Conservation (phyloP, 1,140 invertebrate genomes). For the Cecropterus lyciades region DNA sequence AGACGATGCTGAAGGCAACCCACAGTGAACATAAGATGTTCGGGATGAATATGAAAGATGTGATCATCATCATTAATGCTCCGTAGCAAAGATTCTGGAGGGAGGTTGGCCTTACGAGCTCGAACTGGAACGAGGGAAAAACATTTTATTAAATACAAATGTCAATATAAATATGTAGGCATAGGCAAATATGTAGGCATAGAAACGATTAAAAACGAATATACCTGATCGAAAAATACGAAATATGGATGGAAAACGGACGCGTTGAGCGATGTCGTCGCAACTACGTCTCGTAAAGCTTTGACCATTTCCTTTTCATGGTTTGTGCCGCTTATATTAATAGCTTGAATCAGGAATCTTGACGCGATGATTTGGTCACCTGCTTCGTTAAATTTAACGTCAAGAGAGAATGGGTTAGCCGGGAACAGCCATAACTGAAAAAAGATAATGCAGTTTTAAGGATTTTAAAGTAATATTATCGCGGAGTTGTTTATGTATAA, state of each 20-base stretch:
- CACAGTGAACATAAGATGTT: conserved; percentile 96
- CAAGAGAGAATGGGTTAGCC: conserved; percentile 90
- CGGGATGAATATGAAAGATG: conserved; percentile 98
- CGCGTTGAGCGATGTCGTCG: conserved; percentile 91
- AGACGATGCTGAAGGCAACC: conserved; percentile 98
- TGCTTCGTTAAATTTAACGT: conserved; percentile 93
- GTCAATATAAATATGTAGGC: too few species aligned
- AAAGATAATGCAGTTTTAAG: conserved; percentile 53
- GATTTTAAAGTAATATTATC: too few species aligned
- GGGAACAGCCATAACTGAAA: conserved; percentile 90
- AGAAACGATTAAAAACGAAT: too few species aligned
- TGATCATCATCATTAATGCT: conserved; percentile 97
- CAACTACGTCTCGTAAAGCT: conserved; percentile 91
- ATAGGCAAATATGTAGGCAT: too few species aligned
- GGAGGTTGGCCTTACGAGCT: conserved; percentile 95
- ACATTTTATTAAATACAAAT: conserved; percentile 16
- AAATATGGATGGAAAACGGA: conserved; percentile 98
- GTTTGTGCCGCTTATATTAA: conserved; percentile 95
- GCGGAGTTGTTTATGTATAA: too few species aligned
- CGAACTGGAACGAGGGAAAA: conserved; percentile 90
- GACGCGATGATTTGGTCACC: conserved; percentile 91
- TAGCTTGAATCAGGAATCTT: conserved; percentile 94
- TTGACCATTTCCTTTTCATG: conserved; percentile 96
- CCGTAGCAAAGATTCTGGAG: conserved; percentile 97
- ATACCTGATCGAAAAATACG: conserved; percentile 96